Evolutionary conservation across 2,797 vertebrate genomes (phyloP).

Genomic region (Pseudochirops corinnae): DNA sequence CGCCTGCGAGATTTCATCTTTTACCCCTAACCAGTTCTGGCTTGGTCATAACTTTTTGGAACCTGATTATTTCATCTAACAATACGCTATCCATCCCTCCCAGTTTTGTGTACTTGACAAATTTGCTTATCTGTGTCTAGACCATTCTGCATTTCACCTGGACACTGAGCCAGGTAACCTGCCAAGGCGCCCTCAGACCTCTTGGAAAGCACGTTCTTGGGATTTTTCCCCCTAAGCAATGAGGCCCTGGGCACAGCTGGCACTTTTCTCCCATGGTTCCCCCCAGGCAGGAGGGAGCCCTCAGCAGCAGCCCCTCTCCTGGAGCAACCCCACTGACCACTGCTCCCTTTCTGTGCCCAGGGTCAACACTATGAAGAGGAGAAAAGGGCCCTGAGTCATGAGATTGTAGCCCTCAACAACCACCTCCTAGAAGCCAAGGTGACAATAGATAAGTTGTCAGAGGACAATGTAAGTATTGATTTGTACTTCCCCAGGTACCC

Average conservation of each 20-base stretch:
- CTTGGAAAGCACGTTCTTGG: not conserved
- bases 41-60: not conserved
- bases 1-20: not conserved
- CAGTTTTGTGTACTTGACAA: not conserved
- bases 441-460: conserved; percentile 95
- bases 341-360: conserved; percentile 83
- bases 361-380: conserved; percentile 96
- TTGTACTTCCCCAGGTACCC: not conserved
- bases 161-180: not conserved
- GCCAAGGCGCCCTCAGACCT: not conserved
- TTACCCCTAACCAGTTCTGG: not conserved
- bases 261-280: not conserved
- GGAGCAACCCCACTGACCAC: not conserved
- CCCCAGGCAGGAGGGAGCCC: not conserved
- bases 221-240: not conserved
- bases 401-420: conserved; percentile 97
- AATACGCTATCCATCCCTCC: not conserved
- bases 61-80: not conserved
- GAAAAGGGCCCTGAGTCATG: conserved; percentile 94
- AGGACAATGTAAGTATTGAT: conserved; percentile 94
- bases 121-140: not conserved
- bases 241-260: not conserved
- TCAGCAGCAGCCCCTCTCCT: not conserved
- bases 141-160: not conserved
- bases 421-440: conserved; percentile 98